Evolutionary conservation across 2,888 invertebrate species (phyloP).

Genomic region (Tetanocera ferruginea): DNA sequence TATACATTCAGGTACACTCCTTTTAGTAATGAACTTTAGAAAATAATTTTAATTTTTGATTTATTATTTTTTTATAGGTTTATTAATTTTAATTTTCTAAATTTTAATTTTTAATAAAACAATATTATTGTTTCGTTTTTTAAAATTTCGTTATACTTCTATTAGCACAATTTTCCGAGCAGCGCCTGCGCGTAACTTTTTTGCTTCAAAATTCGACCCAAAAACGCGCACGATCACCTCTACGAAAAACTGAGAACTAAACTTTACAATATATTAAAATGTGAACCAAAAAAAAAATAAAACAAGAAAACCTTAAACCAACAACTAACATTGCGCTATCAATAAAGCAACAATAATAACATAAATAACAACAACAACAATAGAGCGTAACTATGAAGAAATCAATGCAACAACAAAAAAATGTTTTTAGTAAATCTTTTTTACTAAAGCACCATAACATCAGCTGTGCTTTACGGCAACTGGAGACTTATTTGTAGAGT

Average conservation of each 20-base stretch:
- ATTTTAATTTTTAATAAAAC: not conserved
- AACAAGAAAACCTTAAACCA: conserved; percentile 22
- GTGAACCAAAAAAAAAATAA: conserved; percentile 16
- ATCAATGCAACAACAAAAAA: not conserved
- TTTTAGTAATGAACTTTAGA: too few species aligned
- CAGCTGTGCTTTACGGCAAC: conserved; percentile 11
- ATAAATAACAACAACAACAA: conserved; percentile 21
- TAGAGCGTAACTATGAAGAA: not conserved
- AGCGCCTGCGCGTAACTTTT: not conserved
- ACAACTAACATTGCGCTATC: conserved; percentile 35
- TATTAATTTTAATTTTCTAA: not conserved
- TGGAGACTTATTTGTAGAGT: conserved; percentile 19
- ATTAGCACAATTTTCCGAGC: too few species aligned
- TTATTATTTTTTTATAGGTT: too few species aligned
- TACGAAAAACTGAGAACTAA: conserved; percentile 42
- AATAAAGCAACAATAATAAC: conserved; percentile 25
- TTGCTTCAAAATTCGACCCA: not conserved
- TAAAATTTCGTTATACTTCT: too few species aligned
- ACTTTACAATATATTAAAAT: not conserved
- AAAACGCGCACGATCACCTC: conserved; percentile 40
- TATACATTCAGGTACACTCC: too few species aligned
- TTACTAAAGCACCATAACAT: not conserved
- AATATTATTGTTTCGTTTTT: too few species aligned
- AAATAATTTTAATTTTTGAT: too few species aligned
- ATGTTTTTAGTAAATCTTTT: not conserved